A percentile compares a stretch with the other conserved stretches of the same genome.
These are phyloP conservation scores for Drosophila ohnishii DNA, from an alignment of 1,140 invertebrate genomes.

Conservation along the genomic window DNA sequence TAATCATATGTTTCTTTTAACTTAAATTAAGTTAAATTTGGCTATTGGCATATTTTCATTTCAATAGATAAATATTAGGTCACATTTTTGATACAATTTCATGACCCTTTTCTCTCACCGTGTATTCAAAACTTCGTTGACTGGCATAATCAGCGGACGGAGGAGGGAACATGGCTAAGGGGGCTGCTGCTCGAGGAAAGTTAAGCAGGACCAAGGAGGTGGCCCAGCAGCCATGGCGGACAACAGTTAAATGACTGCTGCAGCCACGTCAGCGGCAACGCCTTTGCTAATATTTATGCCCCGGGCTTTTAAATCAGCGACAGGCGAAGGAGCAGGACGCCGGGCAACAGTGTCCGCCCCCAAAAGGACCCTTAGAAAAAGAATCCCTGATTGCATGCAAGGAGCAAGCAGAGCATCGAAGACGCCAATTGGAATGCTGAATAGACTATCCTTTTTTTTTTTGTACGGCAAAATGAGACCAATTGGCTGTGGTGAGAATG, in stretches of 20 bases:
- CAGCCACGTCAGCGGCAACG: conserved; percentile 67
- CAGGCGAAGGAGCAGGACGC: background rate
- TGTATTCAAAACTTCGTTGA: conserved; percentile 48
- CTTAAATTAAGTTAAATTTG: too few relatives aligned
- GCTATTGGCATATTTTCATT: background rate
- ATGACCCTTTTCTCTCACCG: background rate
- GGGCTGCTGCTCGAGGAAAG: background rate
- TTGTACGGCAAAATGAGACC: conserved; percentile 9
- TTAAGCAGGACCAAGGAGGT: conserved; percentile 20
- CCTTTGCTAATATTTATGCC: conserved; percentile 78
- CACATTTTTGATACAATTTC: background rate
- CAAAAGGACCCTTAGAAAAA: conserved; percentile 51
- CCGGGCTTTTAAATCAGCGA: conserved; percentile 54
- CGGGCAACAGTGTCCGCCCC: conserved; percentile 33
- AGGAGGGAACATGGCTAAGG: background rate
- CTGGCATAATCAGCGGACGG: conserved; percentile 46
- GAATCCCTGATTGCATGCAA: conserved; percentile 64
- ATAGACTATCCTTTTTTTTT: conserved; percentile 7
- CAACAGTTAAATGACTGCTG: conserved; percentile 78
- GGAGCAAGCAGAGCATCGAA: conserved; percentile 8
- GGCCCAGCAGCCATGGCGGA: conserved; percentile 22
- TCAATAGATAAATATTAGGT: accelerated
- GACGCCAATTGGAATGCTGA: conserved; percentile 30
- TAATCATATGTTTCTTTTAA: too few relatives aligned
- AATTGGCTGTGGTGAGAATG: conserved; percentile 5